Conservation (phyloP, 2,888 invertebrate species). For the Volucella inanis region DNA sequence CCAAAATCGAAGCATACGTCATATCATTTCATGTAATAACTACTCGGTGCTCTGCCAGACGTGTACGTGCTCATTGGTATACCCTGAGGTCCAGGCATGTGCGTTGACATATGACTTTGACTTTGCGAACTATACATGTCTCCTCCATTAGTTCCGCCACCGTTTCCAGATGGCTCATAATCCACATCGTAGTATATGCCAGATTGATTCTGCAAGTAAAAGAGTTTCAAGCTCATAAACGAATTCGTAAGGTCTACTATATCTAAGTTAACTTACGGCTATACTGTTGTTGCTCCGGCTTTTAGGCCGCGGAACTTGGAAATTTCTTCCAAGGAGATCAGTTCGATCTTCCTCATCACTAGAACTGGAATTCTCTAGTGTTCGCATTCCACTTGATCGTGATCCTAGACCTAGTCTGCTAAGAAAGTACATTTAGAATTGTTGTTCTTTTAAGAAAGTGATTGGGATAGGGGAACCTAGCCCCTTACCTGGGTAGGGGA, state of each 20-base stretch:
- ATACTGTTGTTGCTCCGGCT: constrained; percentile 88
- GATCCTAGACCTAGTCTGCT: constrained; percentile 82
- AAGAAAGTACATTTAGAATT: constrained; percentile 47
- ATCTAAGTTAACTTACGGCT: constrained; percentile 78
- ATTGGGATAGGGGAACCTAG: constrained; percentile 27
- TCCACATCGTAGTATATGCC: constrained; percentile 96
- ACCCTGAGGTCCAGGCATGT: constrained; percentile 86
- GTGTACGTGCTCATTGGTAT: constrained; percentile 94
- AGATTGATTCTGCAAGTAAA: constrained; percentile 89
- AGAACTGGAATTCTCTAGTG: constrained; percentile 85
- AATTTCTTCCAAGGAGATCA: constrained; percentile 88
- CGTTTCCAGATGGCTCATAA: constrained; percentile 87
- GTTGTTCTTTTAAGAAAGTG: not conserved
- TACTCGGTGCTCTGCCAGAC: constrained; percentile 87
- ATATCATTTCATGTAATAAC: constrained; percentile 82
- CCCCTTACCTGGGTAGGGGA: constrained; percentile 87
- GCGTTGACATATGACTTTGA: constrained; percentile 85
- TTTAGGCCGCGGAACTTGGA: constrained; percentile 92
- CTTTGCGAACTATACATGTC: constrained; percentile 83
- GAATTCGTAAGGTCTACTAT: not conserved
- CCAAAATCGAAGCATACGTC: constrained; percentile 47
- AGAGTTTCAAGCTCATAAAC: not conserved
- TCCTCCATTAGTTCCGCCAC: constrained; percentile 81
- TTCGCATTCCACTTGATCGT: constrained; percentile 83
- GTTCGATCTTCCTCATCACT: constrained; percentile 89